Conservation (phyloP, 2,888 invertebrate species). For the Lordiphosa fenestrarum region DNA sequence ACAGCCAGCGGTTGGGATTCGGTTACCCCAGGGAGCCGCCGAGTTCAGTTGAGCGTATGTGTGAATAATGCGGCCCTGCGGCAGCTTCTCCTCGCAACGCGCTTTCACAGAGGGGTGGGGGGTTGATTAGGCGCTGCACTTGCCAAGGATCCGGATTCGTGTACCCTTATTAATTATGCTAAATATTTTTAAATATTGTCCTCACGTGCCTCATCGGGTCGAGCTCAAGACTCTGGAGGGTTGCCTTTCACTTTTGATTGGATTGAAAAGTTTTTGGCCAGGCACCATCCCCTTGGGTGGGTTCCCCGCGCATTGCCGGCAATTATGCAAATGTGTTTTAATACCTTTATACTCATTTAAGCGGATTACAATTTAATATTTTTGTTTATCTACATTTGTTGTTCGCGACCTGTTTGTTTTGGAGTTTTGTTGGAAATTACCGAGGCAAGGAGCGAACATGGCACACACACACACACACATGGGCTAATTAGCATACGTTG, state of each 20-base stretch:
- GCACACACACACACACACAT: conserved; percentile 59
- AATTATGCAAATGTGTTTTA: conserved; percentile 78
- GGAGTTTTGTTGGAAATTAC: conserved; percentile 42
- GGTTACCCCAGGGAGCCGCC: conserved; percentile 30
- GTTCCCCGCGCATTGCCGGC: conserved; percentile 36
- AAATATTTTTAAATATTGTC: conserved; percentile 79
- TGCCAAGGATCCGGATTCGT: conserved; percentile 36
- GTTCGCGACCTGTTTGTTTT: conserved; percentile 48
- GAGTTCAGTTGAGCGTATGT: conserved; percentile 67
- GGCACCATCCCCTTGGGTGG: conserved; percentile 4
- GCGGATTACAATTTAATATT: conserved; percentile 79
- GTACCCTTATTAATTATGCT: conserved; percentile 76
- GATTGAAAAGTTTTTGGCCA: conserved; percentile 46
- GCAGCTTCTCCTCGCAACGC: conserved; percentile 32
- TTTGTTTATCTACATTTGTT: conserved; percentile 59
- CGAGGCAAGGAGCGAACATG: conserved; percentile 42
- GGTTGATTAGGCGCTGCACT: conserved; percentile 77
- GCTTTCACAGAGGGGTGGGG: conserved; percentile 55
- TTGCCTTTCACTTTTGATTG: conserved; percentile 59
- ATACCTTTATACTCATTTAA: conserved; percentile 77
- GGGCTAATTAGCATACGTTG: conserved; percentile 60
- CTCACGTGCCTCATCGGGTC: conserved; percentile 68
- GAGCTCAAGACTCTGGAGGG: conserved; percentile 48
- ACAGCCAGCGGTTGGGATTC: conserved; percentile 1
- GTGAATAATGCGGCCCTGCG: conserved; percentile 72